Conservation (phyloP, 2,888 invertebrate genomes). For the Mythimna pallens region DNA sequence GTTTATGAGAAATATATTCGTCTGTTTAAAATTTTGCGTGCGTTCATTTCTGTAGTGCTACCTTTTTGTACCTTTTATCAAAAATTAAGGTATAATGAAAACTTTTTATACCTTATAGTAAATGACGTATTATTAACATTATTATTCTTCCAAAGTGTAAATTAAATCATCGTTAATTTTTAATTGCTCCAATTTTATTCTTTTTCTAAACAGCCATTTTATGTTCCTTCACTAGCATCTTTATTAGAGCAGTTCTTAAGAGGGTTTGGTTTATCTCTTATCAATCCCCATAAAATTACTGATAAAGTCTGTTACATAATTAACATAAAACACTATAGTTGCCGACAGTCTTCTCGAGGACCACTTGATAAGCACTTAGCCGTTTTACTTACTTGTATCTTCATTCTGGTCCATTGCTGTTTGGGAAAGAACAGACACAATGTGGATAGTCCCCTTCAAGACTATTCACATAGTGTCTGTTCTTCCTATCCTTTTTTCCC, state of each 20-base stretch:
- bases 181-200: constrained; percentile 30
- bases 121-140: not conserved
- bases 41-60: not conserved
- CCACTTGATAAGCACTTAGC: constrained; percentile 61
- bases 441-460: too few relatives aligned
- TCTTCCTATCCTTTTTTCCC: not conserved
- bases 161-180: constrained; percentile 22
- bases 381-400: constrained; percentile 41
- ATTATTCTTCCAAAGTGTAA: not conserved
- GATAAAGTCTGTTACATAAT: constrained; percentile 59
- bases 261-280: constrained; percentile 49
- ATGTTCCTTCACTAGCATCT: constrained; percentile 32
- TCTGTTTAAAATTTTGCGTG: constrained; percentile 14
- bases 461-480: not conserved
- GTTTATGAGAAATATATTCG: constrained; percentile 38
- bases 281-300: constrained; percentile 59
- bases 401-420: constrained; percentile 4
- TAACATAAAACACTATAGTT: constrained; percentile 57
- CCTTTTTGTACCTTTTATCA: not conserved
- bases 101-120: not conserved
- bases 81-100: not conserved
- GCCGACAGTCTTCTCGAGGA: constrained; percentile 46
- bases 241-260: constrained; percentile 49
- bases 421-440: not conserved
- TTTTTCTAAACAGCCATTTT: constrained; percentile 9